phyloP scores from a whole-genome alignment of 1,140 invertebrate species.

The Sipha flava region DNA sequence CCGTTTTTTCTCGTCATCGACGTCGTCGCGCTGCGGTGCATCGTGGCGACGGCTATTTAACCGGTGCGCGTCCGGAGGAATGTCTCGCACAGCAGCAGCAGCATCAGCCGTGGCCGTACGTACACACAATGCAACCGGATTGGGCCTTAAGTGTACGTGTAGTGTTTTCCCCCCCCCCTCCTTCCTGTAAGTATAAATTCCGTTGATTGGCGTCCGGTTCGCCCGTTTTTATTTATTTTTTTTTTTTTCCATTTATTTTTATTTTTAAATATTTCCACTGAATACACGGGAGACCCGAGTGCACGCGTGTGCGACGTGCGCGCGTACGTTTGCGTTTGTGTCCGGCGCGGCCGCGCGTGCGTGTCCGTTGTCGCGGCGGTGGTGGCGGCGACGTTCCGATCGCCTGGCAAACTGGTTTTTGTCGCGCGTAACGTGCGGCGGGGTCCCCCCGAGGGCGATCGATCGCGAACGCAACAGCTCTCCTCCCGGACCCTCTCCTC shows the following conservation, averaged over 20 bases:
- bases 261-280: constrained; percentile 23
- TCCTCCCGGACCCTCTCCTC: background rate
- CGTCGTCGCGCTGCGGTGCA: background rate
- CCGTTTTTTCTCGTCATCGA: background rate
- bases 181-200: background rate
- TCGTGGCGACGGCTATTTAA: background rate
- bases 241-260: background rate
- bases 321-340: too few species aligned
- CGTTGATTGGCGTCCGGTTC: constrained; percentile 16
- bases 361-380: constrained; percentile 15
- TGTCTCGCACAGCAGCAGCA: background rate
- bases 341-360: background rate
- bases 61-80: background rate
- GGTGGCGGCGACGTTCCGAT: background rate
- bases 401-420: constrained; percentile 24
- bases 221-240: background rate
- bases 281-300: background rate
- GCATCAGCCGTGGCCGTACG: background rate
- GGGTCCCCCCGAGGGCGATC: constrained; percentile 6
- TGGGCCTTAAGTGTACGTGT: background rate
- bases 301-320: background rate
- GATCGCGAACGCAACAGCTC: background rate
- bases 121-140: constrained; percentile 8
- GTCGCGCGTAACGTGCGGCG: background rate
- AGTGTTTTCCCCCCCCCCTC: background rate